Base-by-base conservation (phyloP, 2,113 vertebrate genomes). In the Lipophrys pholis region DNA sequence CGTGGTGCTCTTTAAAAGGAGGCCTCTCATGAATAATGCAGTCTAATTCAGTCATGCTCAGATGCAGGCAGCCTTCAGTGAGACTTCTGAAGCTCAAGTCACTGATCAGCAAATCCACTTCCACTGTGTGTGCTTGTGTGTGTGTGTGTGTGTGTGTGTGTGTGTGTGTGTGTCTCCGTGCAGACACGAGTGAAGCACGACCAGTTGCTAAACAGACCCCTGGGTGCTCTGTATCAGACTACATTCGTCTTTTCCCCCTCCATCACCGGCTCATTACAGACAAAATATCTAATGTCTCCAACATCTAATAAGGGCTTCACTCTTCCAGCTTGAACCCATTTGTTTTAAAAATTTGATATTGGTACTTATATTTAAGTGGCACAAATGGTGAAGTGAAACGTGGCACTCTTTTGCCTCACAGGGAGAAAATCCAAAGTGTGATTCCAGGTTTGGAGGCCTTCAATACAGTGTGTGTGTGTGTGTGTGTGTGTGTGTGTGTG, bases 11-110 rank as follows among this genome's bases (percentile, higher is more conserved):
- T 80, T 88, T 73, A 70, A 81, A 62, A 75, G 66, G 71, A 78
- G 63, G 60, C 66, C 73, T 67, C 81, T 73, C 85, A 87, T 93
- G 78, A 93, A 92, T 92, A 85, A 91, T 91, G 82, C 80, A 90
- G 48, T 43, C 36, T 60, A 15, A 55, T 72, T 76, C 70, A 73
- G 82, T 69, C 61, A 61, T 49, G 49, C 66, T 50, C 49, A 73
- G 62, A 64, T 10, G 40, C 58, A 66, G 67, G 54, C 58, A 70
- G 66, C 62, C 21, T 30, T 30, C 21, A 30, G 21, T 30, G 21
- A 30, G 21, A 30, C 52, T 71, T 80, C 76, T 1, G 45, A 71
- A 56, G 40, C 45, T 54, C 3, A 11, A 76, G 40, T 73, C 83
- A 68, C 67, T 39, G 50, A 80, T 83, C 77, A 84, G 78, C 73